Evolutionary conservation across 2,888 invertebrate species (phyloP).

Genomic region (Ariolimax columbianus): DNA sequence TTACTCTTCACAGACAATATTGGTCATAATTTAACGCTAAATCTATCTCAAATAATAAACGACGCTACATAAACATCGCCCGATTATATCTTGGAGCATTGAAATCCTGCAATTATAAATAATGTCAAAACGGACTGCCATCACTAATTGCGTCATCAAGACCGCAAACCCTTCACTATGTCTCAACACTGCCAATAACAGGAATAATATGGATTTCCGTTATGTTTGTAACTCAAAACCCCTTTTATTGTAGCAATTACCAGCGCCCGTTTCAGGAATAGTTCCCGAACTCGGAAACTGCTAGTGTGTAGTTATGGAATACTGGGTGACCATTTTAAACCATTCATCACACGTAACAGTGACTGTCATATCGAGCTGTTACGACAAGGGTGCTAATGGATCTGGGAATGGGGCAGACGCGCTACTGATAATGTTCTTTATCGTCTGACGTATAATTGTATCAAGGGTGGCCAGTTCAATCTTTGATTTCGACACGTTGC

Average conservation of each 20-base stretch:
- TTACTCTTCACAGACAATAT: no score
- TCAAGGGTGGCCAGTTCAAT: no score
- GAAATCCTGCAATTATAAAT: background rate
- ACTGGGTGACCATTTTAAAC: background rate
- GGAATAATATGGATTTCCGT: slow-evolving; percentile 12
- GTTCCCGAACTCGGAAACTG: background rate
- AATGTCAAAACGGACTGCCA: background rate
- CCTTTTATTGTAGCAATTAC: slow-evolving; percentile 1
- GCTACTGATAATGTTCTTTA: background rate
- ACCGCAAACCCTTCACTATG: background rate
- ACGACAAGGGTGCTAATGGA: background rate
- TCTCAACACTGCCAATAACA: background rate
- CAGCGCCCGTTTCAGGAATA: background rate
- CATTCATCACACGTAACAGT: background rate
- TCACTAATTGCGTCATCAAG: no score
- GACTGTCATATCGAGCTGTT: background rate
- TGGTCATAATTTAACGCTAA: no score
- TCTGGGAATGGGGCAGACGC: background rate
- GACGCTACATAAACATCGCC: background rate
- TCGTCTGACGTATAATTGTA: no score
- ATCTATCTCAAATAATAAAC: no score
- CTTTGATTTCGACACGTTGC: no score
- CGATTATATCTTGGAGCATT: background rate
- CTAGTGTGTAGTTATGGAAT: background rate
- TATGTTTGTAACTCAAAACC: background rate